Percentiles rank a stretch among this genome's conserved stretches.
These are phyloP conservation scores for Crotalus horridus DNA, from an alignment of 2,113 vertebrate genomes.

Conservation along the genomic window DNA sequence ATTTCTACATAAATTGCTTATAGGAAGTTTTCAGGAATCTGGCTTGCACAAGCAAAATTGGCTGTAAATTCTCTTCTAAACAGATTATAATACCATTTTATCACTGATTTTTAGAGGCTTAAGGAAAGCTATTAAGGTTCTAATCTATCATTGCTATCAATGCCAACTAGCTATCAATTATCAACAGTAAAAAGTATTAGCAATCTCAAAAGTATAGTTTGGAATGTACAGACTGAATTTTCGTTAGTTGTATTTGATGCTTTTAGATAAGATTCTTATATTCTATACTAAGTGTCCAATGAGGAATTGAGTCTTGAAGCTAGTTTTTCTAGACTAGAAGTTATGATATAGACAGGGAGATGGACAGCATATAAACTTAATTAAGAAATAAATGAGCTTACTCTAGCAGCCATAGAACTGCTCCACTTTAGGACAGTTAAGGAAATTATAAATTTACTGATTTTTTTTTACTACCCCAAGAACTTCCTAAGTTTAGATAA, in stretches of 20 bases:
- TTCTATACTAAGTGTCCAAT: background rate
- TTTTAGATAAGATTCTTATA: background rate
- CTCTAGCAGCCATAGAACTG: background rate
- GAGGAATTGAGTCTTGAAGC: background rate
- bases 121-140: background rate
- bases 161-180: background rate
- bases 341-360: background rate
- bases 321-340: background rate
- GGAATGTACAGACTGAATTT: background rate
- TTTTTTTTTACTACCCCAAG: background rate
- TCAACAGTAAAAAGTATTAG: background rate
- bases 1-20: background rate
- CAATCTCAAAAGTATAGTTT: background rate
- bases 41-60: background rate
- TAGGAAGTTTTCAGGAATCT: background rate
- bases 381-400: background rate
- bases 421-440: background rate
- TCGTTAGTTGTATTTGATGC: background rate
- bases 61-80: background rate
- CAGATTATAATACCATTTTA: background rate
- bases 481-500: background rate
- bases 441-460: background rate
- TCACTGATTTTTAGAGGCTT: background rate
- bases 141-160: background rate
- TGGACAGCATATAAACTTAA: too few relatives aligned